These are phyloP conservation scores for Xylocampa areola DNA, from an alignment of 2,888 invertebrate species.

Conservation along the genomic window DNA sequence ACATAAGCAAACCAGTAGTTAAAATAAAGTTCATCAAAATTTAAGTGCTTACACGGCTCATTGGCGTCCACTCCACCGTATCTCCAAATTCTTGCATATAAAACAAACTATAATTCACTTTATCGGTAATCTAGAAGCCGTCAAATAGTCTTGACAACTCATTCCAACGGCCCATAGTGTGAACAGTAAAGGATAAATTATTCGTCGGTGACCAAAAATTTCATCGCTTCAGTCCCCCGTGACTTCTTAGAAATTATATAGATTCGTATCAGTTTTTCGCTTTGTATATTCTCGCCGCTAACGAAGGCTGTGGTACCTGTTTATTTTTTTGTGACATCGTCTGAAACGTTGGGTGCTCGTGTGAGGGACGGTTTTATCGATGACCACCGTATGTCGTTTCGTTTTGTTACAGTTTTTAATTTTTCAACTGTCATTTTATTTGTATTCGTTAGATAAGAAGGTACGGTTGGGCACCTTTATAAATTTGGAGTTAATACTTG, in stretches of 20 bases:
- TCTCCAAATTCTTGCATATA: slow-evolving; percentile 81
- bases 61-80: slow-evolving; percentile 75
- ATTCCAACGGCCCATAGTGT: slow-evolving; percentile 81
- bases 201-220: slow-evolving; percentile 77
- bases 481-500: slow-evolving; percentile 4
- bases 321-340: slow-evolving; percentile 76
- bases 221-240: slow-evolving; percentile 73
- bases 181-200: slow-evolving; percentile 84
- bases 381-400: slow-evolving; percentile 82
- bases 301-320: slow-evolving; percentile 85
- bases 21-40: slow-evolving; percentile 60
- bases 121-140: slow-evolving; percentile 77
- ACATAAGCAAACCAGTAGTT: slow-evolving; percentile 52
- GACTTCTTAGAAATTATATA: slow-evolving; percentile 85
- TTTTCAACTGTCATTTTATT: slow-evolving; percentile 65
- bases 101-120: slow-evolving; percentile 78
- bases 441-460: slow-evolving; percentile 31
- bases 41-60: slow-evolving; percentile 75
- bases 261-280: slow-evolving; percentile 83
- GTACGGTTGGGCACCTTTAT: slow-evolving; percentile 10
- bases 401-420: slow-evolving; percentile 71
- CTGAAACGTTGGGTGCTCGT: slow-evolving; percentile 71
- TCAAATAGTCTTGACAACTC: slow-evolving; percentile 81
- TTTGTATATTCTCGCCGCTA: slow-evolving; percentile 84
- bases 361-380: slow-evolving; percentile 83